These are phyloP conservation scores for Conger conger DNA, from an alignment of 2,113 vertebrate species.

Conservation along the genomic window DNA sequence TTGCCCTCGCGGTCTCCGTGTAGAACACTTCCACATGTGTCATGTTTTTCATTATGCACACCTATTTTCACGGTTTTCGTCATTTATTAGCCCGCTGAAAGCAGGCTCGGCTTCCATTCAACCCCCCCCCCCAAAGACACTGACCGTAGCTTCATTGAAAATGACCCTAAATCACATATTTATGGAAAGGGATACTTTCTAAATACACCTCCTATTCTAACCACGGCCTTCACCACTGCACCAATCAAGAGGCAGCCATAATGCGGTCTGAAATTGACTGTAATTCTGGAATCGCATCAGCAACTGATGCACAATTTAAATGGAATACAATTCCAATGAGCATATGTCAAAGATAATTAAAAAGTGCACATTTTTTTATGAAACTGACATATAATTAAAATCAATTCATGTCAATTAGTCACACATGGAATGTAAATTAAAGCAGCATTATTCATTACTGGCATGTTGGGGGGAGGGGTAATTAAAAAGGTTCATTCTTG, in stretches of 20 bases:
- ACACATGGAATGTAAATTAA: constrained; percentile 53
- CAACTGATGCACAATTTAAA: constrained; percentile 10
- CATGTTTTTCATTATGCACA: constrained; percentile 22
- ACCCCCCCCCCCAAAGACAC: background rate
- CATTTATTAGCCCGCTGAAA: constrained; percentile 18
- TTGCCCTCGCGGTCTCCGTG: background rate
- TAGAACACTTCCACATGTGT: constrained; percentile 26
- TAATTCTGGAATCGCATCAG: background rate
- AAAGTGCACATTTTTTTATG: constrained; percentile 26
- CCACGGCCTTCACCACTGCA: background rate
- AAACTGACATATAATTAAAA: constrained; percentile 44
- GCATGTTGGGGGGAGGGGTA: constrained; percentile 36
- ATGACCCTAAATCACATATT: background rate
- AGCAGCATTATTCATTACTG: constrained; percentile 46
- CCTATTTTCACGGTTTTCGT: constrained; percentile 16
- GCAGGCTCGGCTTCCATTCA: constrained; percentile 10
- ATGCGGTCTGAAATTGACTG: constrained; percentile 1
- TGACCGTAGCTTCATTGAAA: background rate
- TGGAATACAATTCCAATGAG: constrained; percentile 12
- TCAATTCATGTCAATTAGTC: constrained; percentile 51
- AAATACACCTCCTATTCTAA: background rate
- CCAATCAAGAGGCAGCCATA: background rate
- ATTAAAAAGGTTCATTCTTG: constrained; percentile 45
- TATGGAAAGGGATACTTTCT: background rate
- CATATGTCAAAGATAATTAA: constrained; percentile 31